Evolutionary conservation across 2,888 invertebrate species (phyloP), one percentile per base, ranked within the genome.

Genomic region (Phyto melanocephala): DNA sequence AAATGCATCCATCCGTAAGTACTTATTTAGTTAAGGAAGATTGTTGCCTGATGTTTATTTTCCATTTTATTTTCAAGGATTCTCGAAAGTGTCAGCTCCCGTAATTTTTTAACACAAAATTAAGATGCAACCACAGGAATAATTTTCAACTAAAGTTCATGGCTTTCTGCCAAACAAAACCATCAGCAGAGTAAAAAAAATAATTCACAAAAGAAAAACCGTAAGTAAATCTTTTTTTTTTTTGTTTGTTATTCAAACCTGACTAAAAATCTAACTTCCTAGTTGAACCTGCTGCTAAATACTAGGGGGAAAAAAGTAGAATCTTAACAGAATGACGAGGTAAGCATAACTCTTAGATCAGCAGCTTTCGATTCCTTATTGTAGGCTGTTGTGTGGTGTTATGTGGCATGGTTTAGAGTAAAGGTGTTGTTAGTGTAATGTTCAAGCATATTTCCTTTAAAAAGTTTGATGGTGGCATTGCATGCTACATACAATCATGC

Each of bases 381-480:
- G 22, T 11, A 42, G 28, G n/a, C 5, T 10, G 40, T 28, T 40
- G 10, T 71, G 13, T 60, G 42, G 10, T 47, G 60, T 56, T 10
- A 22, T 22, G 24, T 20, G 13, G 60, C 28, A 20, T 42, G 24
- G n/a, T 28, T 58, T 33, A n/a, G 17, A 28, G n/a, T 17, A 17
- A 45, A 50, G 62, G 62, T 74, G 75, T 58, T 75, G 54, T 45
- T 42, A n/a, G 72, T 42, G 10, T 35, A 40, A 58, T 65, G 42
- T 65, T 56, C 74, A 65, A 68, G 70, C 28, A 70, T 45, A 65
- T 70, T 78, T 78, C 42, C 60, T 60, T 67, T 28, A n/a, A 22
- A 74, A 24, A 58, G 74, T 77, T 68, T 82, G 84, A 85, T 79
- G 85, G 83, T 80, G 82, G 85, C 80, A 84, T 81, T 78, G 85